Base-by-base conservation (phyloP, 2,797 vertebrate species). In the Cossypha heuglini region DNA sequence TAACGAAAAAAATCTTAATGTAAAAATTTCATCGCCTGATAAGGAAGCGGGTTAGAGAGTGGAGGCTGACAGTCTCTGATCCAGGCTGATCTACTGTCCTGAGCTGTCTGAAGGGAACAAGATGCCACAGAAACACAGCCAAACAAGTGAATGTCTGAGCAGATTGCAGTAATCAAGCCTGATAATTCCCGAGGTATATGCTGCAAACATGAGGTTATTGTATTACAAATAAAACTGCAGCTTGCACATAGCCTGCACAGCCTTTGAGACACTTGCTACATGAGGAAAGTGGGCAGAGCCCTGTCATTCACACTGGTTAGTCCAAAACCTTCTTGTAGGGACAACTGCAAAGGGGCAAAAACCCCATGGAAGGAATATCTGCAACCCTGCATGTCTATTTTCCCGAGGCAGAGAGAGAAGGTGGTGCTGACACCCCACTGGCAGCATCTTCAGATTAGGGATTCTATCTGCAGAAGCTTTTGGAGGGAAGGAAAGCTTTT, bases 11-110 rank as follows among this genome's bases (percentile, higher is more conserved):
- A 88, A 91, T 38, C 83, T 71, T 92, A 91, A 95, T 83, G 82
- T 90, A 96, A 96, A 94, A 93, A 95, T 86, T 78, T 77, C 83
- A 78, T 79, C 1, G 6, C 20, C 79, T 82, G 94, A 94, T 96
- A 96, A 94, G 89, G 54, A 68, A 93, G 71, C 16, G 10, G 43
- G 89, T 92, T 86, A 83, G 85, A 94, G 82, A 90, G 59, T 19
- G 5, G 67, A 83, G 73, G 75, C 76, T 88, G 73, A 80, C 79
- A 62, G 69, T 58, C 55, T 54, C 92, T 91, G 86, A 94, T 96
- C 61, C 76, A 55, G 51, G 75, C 69, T 75, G 94, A 93, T 92
- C 75, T 40, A 55, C 79, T 52, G 74, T 85, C 95, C 95, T 88
- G 64, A 3, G 1, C 64, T 5, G 2, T 61, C 77, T 72, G 59